Conservation (phyloP, 2,888 invertebrate species). For the Andrena marginata region DNA sequence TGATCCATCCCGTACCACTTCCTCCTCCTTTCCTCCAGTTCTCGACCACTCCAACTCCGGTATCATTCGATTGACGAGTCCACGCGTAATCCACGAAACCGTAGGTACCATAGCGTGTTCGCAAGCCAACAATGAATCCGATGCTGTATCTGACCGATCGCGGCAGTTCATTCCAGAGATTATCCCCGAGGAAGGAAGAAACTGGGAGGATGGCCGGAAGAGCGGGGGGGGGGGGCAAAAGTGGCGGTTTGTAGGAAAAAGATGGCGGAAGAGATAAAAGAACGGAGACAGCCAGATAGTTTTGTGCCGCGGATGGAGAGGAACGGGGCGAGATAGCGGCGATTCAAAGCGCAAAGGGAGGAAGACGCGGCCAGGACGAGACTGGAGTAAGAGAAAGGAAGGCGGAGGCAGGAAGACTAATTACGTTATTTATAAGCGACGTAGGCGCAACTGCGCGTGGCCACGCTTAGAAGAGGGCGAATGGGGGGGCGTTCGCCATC, state of each 20-base stretch:
- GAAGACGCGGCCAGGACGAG: not conserved
- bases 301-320: constrained; percentile 12
- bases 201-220: not conserved
- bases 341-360: constrained; percentile 33
- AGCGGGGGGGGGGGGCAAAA: constrained; percentile 1
- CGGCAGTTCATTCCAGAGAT: not conserved
- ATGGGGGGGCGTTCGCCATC: constrained; percentile 1
- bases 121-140: not conserved
- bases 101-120: not conserved
- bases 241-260: not conserved
- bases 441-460: constrained; percentile 71
- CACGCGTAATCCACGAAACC: no score
- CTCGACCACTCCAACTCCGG: not conserved
- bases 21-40: not conserved
- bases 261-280: constrained; percentile 8
- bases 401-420: constrained; percentile 72
- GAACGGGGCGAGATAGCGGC: constrained; percentile 29
- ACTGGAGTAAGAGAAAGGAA: constrained; percentile 8
- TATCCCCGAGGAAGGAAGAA: constrained; percentile 6
- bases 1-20: not conserved
- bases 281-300: not conserved
- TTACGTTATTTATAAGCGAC: constrained; percentile 77
- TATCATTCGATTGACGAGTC: no score
- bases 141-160: not conserved
- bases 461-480: constrained; percentile 40